These are phyloP conservation scores for Calyptomena viridis DNA, from an alignment of 2,113 vertebrate genomes.

Conservation along the genomic window DNA sequence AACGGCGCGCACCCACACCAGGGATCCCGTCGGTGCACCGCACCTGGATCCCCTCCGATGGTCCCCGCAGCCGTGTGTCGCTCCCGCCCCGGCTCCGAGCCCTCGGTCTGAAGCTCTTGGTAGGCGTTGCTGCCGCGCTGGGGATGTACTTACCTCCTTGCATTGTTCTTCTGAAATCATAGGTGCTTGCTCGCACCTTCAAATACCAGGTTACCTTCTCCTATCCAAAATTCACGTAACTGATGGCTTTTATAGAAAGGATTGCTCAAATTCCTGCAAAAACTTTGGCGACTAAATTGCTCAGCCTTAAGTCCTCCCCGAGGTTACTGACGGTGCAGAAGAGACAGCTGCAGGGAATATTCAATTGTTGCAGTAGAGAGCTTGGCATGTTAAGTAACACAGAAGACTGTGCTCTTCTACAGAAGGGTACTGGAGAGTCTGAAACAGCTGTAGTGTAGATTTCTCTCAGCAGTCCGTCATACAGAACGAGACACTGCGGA, in stretches of 20 bases:
- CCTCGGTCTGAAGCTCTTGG: fast-evolving
- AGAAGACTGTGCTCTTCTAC: background rate
- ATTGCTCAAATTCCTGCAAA: background rate
- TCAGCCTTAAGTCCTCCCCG: background rate
- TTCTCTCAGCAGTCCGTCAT: background rate
- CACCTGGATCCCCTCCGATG: background rate
- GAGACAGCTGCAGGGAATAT: background rate
- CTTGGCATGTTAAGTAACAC: background rate
- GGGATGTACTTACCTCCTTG: background rate
- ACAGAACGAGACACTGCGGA: fast-evolving
- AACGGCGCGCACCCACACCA: fast-evolving
- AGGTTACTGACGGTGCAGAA: background rate
- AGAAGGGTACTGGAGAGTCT: background rate
- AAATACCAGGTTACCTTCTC: background rate
- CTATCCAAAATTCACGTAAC: background rate
- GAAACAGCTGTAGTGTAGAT: background rate
- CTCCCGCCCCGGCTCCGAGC: fast-evolving
- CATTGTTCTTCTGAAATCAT: background rate
- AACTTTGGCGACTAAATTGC: fast-evolving
- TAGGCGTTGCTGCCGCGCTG: background rate
- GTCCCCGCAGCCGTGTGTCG: fast-evolving
- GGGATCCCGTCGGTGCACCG: fast-evolving
- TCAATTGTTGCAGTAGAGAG: background rate
- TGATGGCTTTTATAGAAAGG: background rate
- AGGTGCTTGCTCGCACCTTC: background rate